Base-by-base conservation (phyloP, 92 coral and sea anemone species). In the Siderastrea siderea region DNA sequence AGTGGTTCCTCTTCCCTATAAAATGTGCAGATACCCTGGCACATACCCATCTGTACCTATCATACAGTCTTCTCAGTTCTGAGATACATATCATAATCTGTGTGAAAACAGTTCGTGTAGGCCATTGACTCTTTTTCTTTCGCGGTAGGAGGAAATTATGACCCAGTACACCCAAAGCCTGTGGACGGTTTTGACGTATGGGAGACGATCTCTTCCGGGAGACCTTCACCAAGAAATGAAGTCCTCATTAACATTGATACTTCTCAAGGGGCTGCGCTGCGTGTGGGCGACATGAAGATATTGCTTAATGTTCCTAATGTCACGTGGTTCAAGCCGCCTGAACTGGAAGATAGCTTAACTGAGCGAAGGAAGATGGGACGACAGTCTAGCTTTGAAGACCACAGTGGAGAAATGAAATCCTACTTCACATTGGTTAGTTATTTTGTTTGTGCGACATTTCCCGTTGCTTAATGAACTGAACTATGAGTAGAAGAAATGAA, bases 171-270 rank as follows among this genome's bases (percentile, higher is more conserved):
- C 68, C 89, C 89, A 17, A 85, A 52, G 48, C 70, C 94, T 16
- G 58, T 92, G 47, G 97, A 94, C 55, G 97, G 97, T 19, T 79
- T 83, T 75, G 79, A 92, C 51, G 91, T 94, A 8, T 94, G 95
- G 95, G 78, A 87, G 53, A 89, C 97, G 15, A 84, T 94, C 75
- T 92, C 95, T 1, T 45, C 68, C 12, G 95, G 93, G 6, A 67
- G 83, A 80, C 92, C 94, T 17, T 94, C 97, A 4, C 97, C 97
- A 62, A 90, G 95, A 76, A 81, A 74, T n/a, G 97, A 94, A 78
- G 86, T 92, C 51, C 89, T 92, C 57, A 88, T 91, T 63, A 94
- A 92, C 69, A 90, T 94, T 7, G 82, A 66, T 63, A 7, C 4
- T 43, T 3, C 66, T 8, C 80, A 87, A 15, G 94, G 94, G 14